Evolutionary conservation across 2,797 vertebrate genomes (phyloP), one percentile per base, ranked within the genome.

Genomic region (Lagocephalus sceleratus): DNA sequence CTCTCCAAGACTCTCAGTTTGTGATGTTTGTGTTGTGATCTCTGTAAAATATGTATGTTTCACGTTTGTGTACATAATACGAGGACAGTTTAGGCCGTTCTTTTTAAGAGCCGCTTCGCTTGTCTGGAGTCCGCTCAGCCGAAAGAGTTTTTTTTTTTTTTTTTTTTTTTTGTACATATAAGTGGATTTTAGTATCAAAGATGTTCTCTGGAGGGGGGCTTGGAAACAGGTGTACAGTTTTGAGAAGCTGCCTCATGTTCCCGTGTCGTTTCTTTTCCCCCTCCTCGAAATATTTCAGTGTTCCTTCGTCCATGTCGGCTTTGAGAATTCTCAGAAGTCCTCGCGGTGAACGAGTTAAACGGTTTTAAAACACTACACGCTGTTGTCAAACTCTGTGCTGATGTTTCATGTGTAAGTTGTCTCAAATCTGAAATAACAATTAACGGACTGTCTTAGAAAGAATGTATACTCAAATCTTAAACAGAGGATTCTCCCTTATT

Each of bases 11-110:
- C 83, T 82, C 63, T 78, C 63, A 57, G 75, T 85, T 86, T 78
- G 86, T 90, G 85, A 86, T 82, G 66, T 86, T 79, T 82, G 87
- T 89, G 84, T 82, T 64, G 85, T 92, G 84, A 82, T 89, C 82
- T 89, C 78, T 89, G 88, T 89, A 90, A 82, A 79, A 84, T 88
- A 87, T 64, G 85, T 88, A 87, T 9, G 73, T 83, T 89, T 85
- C 63, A 78, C 78, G 78, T 76, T 81, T 77, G 76, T 91, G 88
- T 90, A 91, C 71, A 89, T 90, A 89, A 75, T 83, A 83, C 69
- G 54, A 79, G 76, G 69, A 86, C 49, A 77, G 69, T 80, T 82
- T 81, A 82, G 71, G 75, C 59, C 51, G 47, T 76, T 85, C 73
- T 86, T 87, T 86, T 80, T 71, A 78, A 81, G 74, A 87, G 77